Evolutionary conservation across 2,888 invertebrate species (phyloP).

Genomic region (Melipona bicolor): DNA sequence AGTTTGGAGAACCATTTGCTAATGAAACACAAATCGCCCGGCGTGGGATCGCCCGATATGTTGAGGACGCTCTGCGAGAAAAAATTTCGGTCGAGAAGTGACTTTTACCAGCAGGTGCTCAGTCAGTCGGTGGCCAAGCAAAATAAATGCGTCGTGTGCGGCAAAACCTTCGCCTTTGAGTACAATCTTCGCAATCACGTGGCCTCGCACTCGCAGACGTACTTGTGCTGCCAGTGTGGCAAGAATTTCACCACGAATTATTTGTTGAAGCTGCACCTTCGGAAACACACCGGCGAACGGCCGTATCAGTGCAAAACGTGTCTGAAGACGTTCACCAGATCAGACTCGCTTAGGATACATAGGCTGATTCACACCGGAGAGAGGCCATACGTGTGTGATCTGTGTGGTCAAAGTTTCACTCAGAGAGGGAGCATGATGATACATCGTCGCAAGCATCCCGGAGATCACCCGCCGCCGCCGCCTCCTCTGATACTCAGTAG

Average conservation of each 20-base stretch:
- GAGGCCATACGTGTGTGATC: conserved; percentile 75
- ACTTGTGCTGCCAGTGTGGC: conserved; percentile 66
- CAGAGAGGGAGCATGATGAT: conserved; percentile 71
- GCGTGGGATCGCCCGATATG: conserved; percentile 54
- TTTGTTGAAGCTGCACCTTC: conserved; percentile 63
- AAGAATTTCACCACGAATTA: conserved; percentile 60
- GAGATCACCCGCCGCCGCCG: conserved; percentile 53
- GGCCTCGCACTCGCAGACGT: conserved; percentile 62
- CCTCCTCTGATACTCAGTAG: conserved; percentile 6
- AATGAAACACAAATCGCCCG: conserved; percentile 62
- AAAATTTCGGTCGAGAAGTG: conserved; percentile 66
- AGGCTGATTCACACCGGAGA: conserved; percentile 71
- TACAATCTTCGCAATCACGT: conserved; percentile 69
- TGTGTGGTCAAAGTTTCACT: conserved; percentile 73
- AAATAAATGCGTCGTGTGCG: conserved; percentile 58
- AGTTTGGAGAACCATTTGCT: conserved; percentile 67
- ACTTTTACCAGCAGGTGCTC: conserved; percentile 74
- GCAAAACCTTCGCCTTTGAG: conserved; percentile 65
- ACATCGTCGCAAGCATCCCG: conserved; percentile 68
- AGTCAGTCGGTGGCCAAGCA: neutral
- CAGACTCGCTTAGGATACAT: conserved; percentile 71
- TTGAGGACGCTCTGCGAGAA: conserved; percentile 71
- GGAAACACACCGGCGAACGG: conserved; percentile 69
- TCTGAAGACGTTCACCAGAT: conserved; percentile 65
- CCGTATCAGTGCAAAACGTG: conserved; percentile 77